Evolutionary conservation across 2,888 invertebrate species (phyloP), one percentile per base, ranked within the genome.

Genomic region (Cordilura impudica): DNA sequence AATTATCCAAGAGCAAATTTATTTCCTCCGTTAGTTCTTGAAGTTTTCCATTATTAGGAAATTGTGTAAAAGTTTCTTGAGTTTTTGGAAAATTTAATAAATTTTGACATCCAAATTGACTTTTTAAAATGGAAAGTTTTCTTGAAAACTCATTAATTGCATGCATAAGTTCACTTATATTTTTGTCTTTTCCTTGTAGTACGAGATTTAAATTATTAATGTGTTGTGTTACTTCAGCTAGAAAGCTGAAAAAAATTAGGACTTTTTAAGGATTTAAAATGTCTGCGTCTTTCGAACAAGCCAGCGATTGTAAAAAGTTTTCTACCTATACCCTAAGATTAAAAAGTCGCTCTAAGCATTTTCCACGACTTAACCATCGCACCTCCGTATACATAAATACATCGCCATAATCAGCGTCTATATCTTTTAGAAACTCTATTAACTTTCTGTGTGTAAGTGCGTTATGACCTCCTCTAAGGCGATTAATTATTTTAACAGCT

Each of bases 21-120:
- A 63, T 35, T 49, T 35, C 31, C 16, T 35, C 49, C 10, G 12
- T 31, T 19, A 49, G 6, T 4, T n/a, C 21, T 35, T 69, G 29
- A 14, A 58, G 21, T 14, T 56, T 58, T 45, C 56, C 56, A 4
- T 18, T 31, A 56, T 56, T 35, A 56, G 47, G 21, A 69, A 56
- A 47, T 45, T 47, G 56, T 56, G 35, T 16, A 53, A 53, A 67
- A 14, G 54, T n/a, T 67, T 54, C 45, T 67, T 67, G 54, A 26
- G n/a, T 31, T 65, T 51, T 65, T 2, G 65, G 65, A 51, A 65
- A 51, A 23, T 39, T 65, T 39, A 16, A 16, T 14, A 65, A 16
- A 23, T 51, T 65, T 51, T 65, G 31, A 7, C 21, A 49, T n/a
- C 1, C n/a, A 31, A n/a, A n/a, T n/a, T n/a, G n/a, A n/a, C n/a